These are phyloP conservation scores for Cygnus olor DNA, from an alignment of 2,797 vertebrate genomes.

Conservation along the genomic window DNA sequence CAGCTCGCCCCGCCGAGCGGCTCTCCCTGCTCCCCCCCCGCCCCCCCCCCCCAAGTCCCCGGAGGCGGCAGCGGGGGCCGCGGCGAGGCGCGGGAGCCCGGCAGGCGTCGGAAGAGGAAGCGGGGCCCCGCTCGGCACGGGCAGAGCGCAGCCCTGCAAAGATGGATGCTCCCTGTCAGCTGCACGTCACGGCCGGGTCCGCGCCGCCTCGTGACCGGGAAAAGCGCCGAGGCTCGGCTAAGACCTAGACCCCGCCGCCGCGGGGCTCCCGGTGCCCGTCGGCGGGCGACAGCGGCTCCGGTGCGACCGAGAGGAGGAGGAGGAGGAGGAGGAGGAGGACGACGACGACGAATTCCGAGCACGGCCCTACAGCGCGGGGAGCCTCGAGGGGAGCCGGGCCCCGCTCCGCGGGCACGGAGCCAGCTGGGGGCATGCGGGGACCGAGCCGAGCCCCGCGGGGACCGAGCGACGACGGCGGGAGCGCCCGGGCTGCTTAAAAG, in stretches of 20 bases:
- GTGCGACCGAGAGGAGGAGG: background rate
- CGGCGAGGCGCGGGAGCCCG: background rate
- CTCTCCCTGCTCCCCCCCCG: background rate
- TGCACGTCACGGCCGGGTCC: slow-evolving; percentile 30
- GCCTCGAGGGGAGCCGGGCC: too few relatives aligned
- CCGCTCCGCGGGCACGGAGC: too few relatives aligned
- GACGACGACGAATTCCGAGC: too few relatives aligned
- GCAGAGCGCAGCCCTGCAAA: slow-evolving; percentile 51
- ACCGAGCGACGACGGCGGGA: too few relatives aligned
- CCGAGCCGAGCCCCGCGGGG: too few relatives aligned
- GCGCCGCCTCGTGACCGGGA: slow-evolving; percentile 6
- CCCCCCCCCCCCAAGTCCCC: background rate
- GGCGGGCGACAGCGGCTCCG: too few relatives aligned
- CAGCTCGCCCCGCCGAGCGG: background rate
- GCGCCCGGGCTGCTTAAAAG: too few relatives aligned
- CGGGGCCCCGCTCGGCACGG: slow-evolving; percentile 18
- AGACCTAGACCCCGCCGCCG: background rate
- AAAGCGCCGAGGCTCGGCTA: background rate
- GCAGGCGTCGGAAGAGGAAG: slow-evolving; percentile 49
- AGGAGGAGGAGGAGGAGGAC: background rate
- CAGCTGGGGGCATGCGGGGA: too few relatives aligned
- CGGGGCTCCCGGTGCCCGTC: too few relatives aligned
- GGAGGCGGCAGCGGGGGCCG: too few relatives aligned
- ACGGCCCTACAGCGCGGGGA: too few relatives aligned
- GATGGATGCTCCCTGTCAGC: slow-evolving; percentile 64